Conservation (phyloP, 2,113 vertebrate species). For the Lagopus muta region DNA sequence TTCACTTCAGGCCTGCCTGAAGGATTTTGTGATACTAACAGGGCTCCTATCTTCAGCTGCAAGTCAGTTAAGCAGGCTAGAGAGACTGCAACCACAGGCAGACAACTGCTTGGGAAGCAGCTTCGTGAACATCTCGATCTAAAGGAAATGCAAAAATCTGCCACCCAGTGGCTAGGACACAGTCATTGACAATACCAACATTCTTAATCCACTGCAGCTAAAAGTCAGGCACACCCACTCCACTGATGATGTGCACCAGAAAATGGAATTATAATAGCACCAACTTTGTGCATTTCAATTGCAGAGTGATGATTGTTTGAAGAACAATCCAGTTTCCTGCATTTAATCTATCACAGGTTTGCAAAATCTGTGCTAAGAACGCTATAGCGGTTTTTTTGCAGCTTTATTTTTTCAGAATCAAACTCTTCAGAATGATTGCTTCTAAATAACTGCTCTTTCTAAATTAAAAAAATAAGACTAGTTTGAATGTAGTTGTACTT, state of each 20-base stretch:
- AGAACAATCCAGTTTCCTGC: not conserved
- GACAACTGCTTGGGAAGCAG: not conserved
- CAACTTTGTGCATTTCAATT: not conserved
- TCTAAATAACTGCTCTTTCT: not conserved
- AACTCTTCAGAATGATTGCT: not conserved
- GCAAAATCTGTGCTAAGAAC: not conserved
- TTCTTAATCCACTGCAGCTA: not conserved
- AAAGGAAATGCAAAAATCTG: not conserved
- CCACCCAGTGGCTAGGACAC: not conserved
- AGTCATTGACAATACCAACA: not conserved
- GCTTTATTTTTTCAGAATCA: not conserved
- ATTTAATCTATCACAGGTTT: not conserved
- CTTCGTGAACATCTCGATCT: not conserved
- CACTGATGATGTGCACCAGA: not conserved
- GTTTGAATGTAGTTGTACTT: not conserved
- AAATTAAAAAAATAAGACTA: not conserved
- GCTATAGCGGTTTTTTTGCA: not conserved
- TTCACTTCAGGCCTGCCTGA: not conserved
- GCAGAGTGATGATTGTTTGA: not conserved
- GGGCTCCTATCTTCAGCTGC: not conserved
- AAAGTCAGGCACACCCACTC: not conserved
- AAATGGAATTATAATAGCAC: not conserved
- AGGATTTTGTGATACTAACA: not conserved
- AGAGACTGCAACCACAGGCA: not conserved
- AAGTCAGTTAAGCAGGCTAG: not conserved